Percentiles rank a stretch among this genome's conserved stretches.
phyloP scores from a whole-genome alignment of 2,888 invertebrate genomes.

The Punctoribates punctum region DNA sequence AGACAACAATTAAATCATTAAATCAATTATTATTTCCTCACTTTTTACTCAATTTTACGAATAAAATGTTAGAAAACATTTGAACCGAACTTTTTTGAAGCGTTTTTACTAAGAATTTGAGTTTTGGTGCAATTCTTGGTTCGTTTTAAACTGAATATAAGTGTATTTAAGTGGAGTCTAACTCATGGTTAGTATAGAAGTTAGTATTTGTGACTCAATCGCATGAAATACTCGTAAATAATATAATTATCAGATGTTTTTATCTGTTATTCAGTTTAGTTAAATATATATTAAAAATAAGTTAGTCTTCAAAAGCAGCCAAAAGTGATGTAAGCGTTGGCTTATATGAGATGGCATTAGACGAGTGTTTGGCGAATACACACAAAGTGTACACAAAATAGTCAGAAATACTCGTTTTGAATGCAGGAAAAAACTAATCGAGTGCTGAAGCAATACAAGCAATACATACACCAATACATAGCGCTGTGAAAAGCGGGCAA shows the following conservation, averaged over 20 bases:
- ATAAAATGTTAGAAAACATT: background rate
- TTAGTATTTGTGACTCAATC: background rate
- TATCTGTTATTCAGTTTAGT: background rate
- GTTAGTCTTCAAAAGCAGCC: background rate
- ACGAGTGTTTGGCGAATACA: background rate
- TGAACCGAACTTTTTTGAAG: too few species aligned
- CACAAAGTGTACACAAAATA: background rate
- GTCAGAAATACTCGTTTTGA: constrained; percentile 28
- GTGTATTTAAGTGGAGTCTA: background rate
- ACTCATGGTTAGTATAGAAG: too few species aligned
- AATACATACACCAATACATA: background rate
- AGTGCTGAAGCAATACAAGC: background rate
- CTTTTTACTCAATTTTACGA: background rate
- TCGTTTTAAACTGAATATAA: too few species aligned
- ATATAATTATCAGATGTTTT: background rate
- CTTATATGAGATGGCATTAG: background rate
- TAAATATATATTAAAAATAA: background rate
- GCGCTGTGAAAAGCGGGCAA: background rate
- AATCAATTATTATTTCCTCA: background rate
- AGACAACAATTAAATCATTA: background rate
- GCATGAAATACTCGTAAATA: background rate
- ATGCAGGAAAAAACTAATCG: constrained; percentile 34
- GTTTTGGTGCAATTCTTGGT: too few species aligned
- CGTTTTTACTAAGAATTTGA: too few species aligned
- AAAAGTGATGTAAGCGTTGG: background rate